Conservation (phyloP, 2,888 invertebrate genomes). For the Orchesella flavescens region DNA sequence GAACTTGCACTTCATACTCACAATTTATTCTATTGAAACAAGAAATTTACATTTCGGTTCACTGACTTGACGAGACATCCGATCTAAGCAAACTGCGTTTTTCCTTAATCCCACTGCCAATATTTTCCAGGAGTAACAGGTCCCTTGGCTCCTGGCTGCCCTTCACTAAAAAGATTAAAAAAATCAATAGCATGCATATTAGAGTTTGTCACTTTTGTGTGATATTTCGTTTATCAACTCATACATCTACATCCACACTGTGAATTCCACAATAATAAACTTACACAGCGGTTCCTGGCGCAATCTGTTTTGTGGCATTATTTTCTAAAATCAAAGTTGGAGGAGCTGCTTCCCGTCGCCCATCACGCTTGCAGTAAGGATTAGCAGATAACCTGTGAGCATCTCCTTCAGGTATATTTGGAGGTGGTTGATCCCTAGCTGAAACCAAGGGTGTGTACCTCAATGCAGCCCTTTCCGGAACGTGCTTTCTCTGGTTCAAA, state of each 20-base stretch:
- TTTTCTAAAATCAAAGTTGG: slow-evolving; percentile 78
- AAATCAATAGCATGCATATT: no score
- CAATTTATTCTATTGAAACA: no score
- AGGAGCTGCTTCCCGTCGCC: slow-evolving; percentile 84
- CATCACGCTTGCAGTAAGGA: slow-evolving; percentile 90
- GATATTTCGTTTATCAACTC: no score
- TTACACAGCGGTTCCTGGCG: slow-evolving; percentile 50
- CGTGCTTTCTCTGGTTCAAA: slow-evolving; percentile 77
- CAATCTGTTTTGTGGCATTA: slow-evolving; percentile 44
- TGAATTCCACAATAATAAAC: no score
- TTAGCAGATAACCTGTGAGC: slow-evolving; percentile 85
- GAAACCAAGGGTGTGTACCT: slow-evolving; percentile 82
- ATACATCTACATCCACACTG: neutral
- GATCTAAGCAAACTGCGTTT: no score
- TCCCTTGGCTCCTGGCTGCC: slow-evolving; percentile 26
- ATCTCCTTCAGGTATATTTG: slow-evolving; percentile 84
- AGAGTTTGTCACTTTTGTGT: no score
- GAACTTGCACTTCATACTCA: no score
- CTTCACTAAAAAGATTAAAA: slow-evolving; percentile 14
- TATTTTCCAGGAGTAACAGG: slow-evolving; percentile 66
- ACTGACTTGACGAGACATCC: neutral
- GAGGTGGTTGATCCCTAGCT: slow-evolving; percentile 86
- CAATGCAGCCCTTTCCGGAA: slow-evolving; percentile 76
- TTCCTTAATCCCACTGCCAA: slow-evolving; percentile 55
- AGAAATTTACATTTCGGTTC: neutral